Percentiles rank a stretch among this genome's conserved stretches.
phyloP scores from a whole-genome alignment of 2,113 vertebrate species.

The Mungos mungo region DNA sequence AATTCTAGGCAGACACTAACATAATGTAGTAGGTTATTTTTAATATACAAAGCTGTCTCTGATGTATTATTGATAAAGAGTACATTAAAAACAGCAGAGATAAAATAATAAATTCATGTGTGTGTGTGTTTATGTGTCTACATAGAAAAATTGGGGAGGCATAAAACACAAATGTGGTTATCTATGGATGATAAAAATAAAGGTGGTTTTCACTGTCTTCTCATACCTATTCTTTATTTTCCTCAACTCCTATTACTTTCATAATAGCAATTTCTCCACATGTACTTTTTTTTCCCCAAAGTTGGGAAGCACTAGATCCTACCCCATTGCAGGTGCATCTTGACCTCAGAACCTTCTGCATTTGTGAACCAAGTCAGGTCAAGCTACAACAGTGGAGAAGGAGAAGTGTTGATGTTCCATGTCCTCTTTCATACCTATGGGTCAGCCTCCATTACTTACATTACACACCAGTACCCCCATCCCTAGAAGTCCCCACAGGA shows the following conservation, averaged over 20 bases:
- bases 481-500: no score
- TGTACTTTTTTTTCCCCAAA: background rate
- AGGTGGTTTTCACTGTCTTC: background rate
- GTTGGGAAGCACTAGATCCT: background rate
- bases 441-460: background rate
- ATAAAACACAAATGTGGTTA: background rate
- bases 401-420: background rate
- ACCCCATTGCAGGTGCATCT: background rate
- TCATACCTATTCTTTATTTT: background rate
- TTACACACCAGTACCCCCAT: no score
- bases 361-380: background rate
- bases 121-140: background rate
- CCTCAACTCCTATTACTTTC: background rate
- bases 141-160: background rate
- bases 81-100: background rate
- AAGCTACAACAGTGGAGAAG: background rate
- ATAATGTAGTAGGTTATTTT: background rate
- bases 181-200: conserved; percentile 4
- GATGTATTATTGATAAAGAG: conserved; percentile 1
- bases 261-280: background rate
- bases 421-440: background rate
- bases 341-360: background rate
- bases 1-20: background rate
- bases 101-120: background rate
- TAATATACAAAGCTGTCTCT: background rate